Conservation (phyloP, 2,797 vertebrate genomes). For the Enteromius treurensis region DNA sequence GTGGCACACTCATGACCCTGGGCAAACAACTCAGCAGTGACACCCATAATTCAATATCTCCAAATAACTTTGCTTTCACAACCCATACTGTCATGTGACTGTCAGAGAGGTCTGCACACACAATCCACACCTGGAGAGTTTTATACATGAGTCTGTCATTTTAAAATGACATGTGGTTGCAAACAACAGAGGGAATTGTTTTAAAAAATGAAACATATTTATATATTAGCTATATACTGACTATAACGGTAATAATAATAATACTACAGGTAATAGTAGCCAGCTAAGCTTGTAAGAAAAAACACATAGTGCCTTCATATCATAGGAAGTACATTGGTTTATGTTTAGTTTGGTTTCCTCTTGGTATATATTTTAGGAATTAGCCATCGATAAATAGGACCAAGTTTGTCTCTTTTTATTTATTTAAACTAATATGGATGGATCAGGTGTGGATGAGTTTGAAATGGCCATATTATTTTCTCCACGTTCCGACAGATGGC, state of each 20-base stretch:
- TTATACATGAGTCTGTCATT: background rate
- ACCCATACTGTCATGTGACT: background rate
- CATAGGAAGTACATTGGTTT: background rate
- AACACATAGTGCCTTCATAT: background rate
- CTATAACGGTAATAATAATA: background rate
- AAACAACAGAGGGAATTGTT: background rate
- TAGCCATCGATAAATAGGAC: background rate
- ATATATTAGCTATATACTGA: background rate
- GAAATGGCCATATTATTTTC: background rate
- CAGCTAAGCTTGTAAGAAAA: background rate
- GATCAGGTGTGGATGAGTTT: background rate
- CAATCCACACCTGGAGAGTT: background rate
- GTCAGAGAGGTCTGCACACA: conserved; percentile 4
- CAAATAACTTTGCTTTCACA: conserved; percentile 24
- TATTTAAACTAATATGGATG: background rate
- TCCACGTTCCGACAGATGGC: conserved; percentile 71
- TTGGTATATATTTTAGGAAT: background rate
- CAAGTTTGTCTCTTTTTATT: background rate
- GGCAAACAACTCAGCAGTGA: conserved; percentile 56
- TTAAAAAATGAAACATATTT: too few relatives aligned
- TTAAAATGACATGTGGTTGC: background rate
- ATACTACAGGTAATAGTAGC: background rate
- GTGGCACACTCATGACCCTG: conserved; percentile 59
- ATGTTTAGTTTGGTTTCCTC: background rate
- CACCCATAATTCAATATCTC: conserved; percentile 46